Evolutionary conservation across 2,797 vertebrate species (phyloP).

Genomic region (Huso huso): DNA sequence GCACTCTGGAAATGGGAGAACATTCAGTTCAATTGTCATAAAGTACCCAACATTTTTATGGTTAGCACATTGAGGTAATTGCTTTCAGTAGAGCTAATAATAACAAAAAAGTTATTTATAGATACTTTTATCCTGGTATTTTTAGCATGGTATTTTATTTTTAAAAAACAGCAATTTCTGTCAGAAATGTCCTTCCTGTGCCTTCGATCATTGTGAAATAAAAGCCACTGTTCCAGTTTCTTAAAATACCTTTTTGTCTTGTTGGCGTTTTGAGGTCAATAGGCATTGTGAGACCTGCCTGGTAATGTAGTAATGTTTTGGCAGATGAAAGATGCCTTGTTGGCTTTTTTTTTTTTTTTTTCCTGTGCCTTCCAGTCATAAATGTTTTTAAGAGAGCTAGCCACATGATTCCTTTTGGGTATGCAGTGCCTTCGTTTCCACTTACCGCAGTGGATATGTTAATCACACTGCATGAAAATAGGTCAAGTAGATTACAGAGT

Average conservation of each 20-base stretch:
- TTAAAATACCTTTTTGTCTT: background rate
- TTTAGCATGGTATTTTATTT: background rate
- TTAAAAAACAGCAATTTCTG: background rate
- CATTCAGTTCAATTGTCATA: too few relatives aligned
- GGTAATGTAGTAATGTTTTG: background rate
- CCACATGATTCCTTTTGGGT: background rate
- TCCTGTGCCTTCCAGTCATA: slow-evolving; percentile 1
- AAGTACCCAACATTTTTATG: too few relatives aligned
- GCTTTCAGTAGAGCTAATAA: too few relatives aligned
- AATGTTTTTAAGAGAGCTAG: background rate
- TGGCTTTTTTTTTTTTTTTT: background rate
- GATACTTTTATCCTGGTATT: background rate
- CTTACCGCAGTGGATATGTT: background rate
- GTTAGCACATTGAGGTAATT: too few relatives aligned
- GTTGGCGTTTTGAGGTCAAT: background rate
- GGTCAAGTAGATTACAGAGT: background rate
- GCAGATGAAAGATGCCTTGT: slow-evolving; percentile 1
- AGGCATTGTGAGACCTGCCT: slow-evolving; percentile 4
- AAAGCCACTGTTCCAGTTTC: background rate
- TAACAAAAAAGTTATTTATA: too few relatives aligned
- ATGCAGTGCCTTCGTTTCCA: background rate
- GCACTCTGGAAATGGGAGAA: too few relatives aligned
- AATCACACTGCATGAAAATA: background rate
- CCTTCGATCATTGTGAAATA: background rate
- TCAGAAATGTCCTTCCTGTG: background rate